Evolutionary conservation across 2,888 invertebrate genomes (phyloP).

Genomic region (Hirtodrosophila cameraria): DNA sequence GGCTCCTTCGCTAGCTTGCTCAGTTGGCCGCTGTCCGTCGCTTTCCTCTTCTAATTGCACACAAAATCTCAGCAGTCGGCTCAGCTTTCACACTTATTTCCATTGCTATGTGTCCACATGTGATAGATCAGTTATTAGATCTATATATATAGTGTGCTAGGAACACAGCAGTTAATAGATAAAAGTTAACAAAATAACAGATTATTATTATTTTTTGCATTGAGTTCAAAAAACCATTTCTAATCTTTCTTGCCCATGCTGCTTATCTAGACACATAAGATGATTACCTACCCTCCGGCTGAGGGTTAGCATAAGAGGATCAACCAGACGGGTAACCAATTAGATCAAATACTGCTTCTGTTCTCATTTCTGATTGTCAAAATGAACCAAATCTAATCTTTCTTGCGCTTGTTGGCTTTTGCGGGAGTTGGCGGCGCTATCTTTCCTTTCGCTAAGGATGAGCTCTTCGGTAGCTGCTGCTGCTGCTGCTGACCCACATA

Average conservation of each 20-base stretch:
- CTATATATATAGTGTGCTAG: slow-evolving; percentile 12
- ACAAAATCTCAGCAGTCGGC: slow-evolving; percentile 28
- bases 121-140: slow-evolving; percentile 13
- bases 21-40: slow-evolving; percentile 25
- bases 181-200: no score
- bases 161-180: slow-evolving; percentile 40
- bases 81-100: slow-evolving; percentile 64
- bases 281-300: no score
- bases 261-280: no score
- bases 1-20: slow-evolving; percentile 9
- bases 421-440: background rate
- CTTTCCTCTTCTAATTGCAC: slow-evolving; percentile 49
- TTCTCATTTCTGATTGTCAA: no score
- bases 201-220: no score
- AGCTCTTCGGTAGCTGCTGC: no score
- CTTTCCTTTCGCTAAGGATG: background rate
- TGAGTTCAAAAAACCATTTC: no score
- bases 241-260: no score
- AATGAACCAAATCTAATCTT: slow-evolving; percentile 17
- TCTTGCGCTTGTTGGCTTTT: slow-evolving; percentile 8
- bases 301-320: no score
- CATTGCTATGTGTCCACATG: slow-evolving; percentile 58
- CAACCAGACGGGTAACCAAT: no score
- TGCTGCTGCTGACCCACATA: no score
- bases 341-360: no score